These are phyloP conservation scores for Synchiropus splendidus DNA, from an alignment of 2,113 vertebrate species.

Conservation along the genomic window DNA sequence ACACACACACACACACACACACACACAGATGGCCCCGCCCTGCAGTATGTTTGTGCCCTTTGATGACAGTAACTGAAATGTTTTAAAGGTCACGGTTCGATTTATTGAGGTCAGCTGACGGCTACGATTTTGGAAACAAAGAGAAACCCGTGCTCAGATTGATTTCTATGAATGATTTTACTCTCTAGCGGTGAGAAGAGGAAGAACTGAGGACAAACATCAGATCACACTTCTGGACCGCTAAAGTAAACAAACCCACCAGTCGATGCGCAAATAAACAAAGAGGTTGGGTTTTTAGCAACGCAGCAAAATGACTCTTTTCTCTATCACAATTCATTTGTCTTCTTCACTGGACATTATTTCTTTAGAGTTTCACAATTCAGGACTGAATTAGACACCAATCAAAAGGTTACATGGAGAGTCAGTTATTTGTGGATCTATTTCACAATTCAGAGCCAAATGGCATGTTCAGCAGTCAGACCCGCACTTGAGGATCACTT, in stretches of 20 bases:
- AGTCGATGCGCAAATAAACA: slow-evolving; percentile 32
- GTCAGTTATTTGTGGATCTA: too few relatives aligned
- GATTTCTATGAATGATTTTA: slow-evolving; percentile 61
- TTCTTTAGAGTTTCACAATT: too few relatives aligned
- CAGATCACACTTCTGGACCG: slow-evolving; percentile 44
- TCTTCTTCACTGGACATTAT: too few relatives aligned
- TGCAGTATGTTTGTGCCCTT: slow-evolving; percentile 42
- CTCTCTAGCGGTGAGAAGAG: slow-evolving; percentile 29
- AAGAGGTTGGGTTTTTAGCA: too few relatives aligned
- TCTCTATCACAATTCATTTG: too few relatives aligned
- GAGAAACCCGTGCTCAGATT: slow-evolving; percentile 40
- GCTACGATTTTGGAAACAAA: slow-evolving; percentile 47
- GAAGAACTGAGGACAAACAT: slow-evolving; percentile 38
- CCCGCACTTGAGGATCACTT: too few relatives aligned
- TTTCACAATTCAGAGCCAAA: too few relatives aligned
- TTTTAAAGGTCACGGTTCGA: slow-evolving; percentile 48
- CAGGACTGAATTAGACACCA: too few relatives aligned
- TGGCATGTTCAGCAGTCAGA: too few relatives aligned
- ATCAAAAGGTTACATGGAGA: too few relatives aligned
- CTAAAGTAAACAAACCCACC: slow-evolving; percentile 38
- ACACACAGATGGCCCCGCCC: slow-evolving; percentile 8
- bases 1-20: slow-evolving; percentile 7
- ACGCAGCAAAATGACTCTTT: too few relatives aligned
- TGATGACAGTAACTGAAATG: slow-evolving; percentile 57
- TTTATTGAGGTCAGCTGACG: slow-evolving; percentile 66